Evolutionary conservation across 2,797 vertebrate species (phyloP), one percentile per base, ranked within the genome.

Genomic region (Caiman crocodilus): DNA sequence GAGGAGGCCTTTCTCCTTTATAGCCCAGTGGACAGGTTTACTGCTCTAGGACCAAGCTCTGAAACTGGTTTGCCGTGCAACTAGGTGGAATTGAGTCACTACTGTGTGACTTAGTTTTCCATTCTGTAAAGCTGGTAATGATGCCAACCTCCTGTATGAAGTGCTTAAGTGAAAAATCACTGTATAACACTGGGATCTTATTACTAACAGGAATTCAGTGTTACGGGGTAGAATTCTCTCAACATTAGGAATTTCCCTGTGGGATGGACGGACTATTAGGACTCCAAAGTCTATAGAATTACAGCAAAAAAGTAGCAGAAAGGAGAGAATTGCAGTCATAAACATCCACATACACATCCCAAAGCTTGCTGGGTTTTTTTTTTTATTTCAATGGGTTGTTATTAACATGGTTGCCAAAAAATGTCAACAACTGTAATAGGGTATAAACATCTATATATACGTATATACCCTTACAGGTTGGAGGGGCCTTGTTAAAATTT

Each of bases 31-130:
- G 23, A 25, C 26, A 16, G 69, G 35, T 4, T 4, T 14, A 32
- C 3, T 26, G 14, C 7, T 11, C 21, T 23, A 35, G 69, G n/a
- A 58, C 21, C n/a, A 14, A 25, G 21, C 32, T 77, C 60, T 84
- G 26, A 58, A 17, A 16, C 18, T 79, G 81, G 59, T 8, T 89
- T 90, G 26, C 63, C 92, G 71, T 28, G 30, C 20, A 57, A 64
- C 85, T 90, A 84, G 73, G 64, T 76, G 63, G 89, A 90, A 83
- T 3, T 2, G 3, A 9, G 83, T 90, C 79, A 79, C 59, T 50
- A 35, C 21, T 67, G 90, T 79, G 86, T 78, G 78, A 21, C 55
- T 95, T 3, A 3, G 13, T 26, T 73, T 71, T 42, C 84, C 82
- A 76, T 28, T 71, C 73, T 92, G 78, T 80, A 67, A 84, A 76